phyloP scores from a whole-genome alignment of 2,797 vertebrate genomes.

The Oreortyx pictus region DNA sequence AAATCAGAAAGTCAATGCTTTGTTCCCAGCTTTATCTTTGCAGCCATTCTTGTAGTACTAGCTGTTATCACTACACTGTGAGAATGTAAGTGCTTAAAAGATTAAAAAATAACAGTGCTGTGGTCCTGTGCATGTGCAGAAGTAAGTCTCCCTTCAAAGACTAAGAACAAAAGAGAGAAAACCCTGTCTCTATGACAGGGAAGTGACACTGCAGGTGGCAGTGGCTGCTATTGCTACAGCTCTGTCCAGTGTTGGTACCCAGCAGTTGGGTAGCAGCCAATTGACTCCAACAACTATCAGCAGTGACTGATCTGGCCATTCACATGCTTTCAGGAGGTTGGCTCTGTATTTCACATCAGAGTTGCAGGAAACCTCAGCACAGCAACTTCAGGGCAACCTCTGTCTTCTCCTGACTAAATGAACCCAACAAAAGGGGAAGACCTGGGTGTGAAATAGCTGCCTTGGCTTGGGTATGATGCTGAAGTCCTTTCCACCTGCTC shows the following conservation, averaged over 20 bases:
- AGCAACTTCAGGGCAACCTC: not conserved
- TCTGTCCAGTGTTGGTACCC: not conserved
- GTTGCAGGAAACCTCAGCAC: not conserved
- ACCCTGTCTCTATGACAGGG: not conserved
- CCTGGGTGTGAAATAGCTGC: not conserved
- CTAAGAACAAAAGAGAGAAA: not conserved
- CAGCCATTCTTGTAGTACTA: not conserved
- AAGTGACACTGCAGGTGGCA: not conserved
- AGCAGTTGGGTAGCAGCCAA: not conserved
- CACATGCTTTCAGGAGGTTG: not conserved
- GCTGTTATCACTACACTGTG: not conserved
- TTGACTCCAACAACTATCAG: not conserved
- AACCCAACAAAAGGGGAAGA: fast-evolving
- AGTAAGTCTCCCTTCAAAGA: not conserved
- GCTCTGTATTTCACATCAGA: not conserved
- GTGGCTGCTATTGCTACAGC: not conserved
- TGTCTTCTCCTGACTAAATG: not conserved
- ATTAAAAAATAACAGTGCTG: not conserved
- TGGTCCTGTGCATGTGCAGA: not conserved
- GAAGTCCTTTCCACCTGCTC: not conserved
- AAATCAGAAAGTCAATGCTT: not conserved
- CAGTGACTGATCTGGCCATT: not conserved
- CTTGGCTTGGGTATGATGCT: not conserved
- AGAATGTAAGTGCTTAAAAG: not conserved
- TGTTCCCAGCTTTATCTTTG: not conserved